A percentile compares a stretch with the other conserved stretches of the same genome.
Conservation (phyloP, 2,797 vertebrate species). For the Coluber constrictor region DNA sequence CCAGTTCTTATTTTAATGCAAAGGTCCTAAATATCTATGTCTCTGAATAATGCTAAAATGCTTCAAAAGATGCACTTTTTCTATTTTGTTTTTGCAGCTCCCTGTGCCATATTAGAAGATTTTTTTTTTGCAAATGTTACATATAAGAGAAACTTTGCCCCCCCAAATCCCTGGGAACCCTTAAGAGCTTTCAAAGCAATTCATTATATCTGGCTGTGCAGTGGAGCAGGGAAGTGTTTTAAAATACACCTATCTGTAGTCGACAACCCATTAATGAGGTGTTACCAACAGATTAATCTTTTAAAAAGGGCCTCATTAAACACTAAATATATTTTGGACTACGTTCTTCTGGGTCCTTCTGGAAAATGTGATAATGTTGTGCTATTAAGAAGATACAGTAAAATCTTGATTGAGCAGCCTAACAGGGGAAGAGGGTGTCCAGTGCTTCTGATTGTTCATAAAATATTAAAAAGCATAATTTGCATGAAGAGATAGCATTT, state of each 20-base stretch:
- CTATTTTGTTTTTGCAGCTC: background rate
- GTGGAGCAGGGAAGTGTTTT: background rate
- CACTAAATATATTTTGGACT: background rate
- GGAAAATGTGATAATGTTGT: background rate
- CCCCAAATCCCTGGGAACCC: background rate
- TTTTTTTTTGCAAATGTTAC: background rate
- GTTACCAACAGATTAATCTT: background rate
- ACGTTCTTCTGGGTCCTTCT: background rate
- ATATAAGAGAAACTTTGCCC: background rate
- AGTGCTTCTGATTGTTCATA: background rate
- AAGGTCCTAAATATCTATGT: background rate
- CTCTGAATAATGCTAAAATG: background rate
- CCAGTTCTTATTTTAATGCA: background rate
- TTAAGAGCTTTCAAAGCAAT: background rate
- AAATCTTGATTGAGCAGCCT: background rate
- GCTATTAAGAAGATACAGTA: background rate
- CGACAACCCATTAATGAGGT: constrained; percentile 13
- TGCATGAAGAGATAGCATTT: background rate
- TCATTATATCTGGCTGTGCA: background rate
- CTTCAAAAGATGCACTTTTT: background rate
- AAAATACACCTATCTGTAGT: constrained; percentile 12
- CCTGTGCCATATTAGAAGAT: background rate
- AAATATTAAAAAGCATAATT: background rate
- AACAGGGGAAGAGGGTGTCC: background rate
- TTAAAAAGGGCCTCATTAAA: constrained; percentile 4